A percentile compares a stretch with the other conserved stretches of the same genome.
These are phyloP conservation scores for Taeniopygia guttata DNA, from an alignment of 2,797 vertebrate species.

Conservation along the genomic window DNA sequence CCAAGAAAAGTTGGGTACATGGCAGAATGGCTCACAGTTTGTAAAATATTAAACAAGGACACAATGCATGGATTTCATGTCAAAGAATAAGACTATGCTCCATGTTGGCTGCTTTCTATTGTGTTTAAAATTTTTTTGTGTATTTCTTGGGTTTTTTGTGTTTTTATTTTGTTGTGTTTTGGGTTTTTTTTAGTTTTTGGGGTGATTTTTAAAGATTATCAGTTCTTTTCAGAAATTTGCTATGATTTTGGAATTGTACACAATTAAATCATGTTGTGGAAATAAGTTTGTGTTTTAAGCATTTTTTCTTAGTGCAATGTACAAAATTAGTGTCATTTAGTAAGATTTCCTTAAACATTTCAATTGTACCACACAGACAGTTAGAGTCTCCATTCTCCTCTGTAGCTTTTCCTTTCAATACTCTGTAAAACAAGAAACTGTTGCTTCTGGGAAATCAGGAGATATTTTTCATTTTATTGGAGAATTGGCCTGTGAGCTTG, in stretches of 20 bases:
- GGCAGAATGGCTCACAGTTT: background rate
- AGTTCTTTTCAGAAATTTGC: background rate
- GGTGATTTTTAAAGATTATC: background rate
- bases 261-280: background rate
- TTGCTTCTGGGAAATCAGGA: background rate
- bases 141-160: background rate
- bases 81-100: background rate
- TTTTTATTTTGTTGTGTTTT: background rate
- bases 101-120: background rate
- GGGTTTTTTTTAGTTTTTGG: accelerated
- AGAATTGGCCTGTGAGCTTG: background rate
- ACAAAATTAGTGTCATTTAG: background rate
- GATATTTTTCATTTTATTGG: background rate
- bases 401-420: background rate
- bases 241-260: background rate
- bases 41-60: background rate
- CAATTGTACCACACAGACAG: background rate
- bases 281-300: background rate
- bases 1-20: background rate
- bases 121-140: background rate
- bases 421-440: background rate
- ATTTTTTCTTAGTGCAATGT: background rate
- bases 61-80: background rate
- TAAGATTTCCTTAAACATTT: background rate
- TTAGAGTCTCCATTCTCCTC: background rate